These are phyloP conservation scores for Leptinotarsa undecemlineata DNA, from an alignment of 1,140 invertebrate genomes.

Conservation along the genomic window DNA sequence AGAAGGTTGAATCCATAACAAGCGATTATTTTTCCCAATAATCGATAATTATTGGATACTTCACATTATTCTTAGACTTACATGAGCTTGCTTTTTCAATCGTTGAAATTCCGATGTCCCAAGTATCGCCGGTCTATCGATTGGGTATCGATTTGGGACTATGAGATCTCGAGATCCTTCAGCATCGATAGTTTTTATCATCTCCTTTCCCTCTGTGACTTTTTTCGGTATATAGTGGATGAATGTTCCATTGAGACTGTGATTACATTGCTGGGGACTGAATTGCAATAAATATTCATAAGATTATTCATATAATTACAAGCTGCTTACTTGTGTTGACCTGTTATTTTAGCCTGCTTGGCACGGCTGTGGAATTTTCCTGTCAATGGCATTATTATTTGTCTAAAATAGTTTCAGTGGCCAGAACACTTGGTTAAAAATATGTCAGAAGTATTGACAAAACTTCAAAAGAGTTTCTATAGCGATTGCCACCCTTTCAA, in stretches of 20 bases:
- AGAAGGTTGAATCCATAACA: too few relatives aligned
- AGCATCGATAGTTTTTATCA: conserved; percentile 33
- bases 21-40: not conserved
- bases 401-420: not conserved
- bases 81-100: conserved; percentile 47
- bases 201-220: conserved; percentile 43
- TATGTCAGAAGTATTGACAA: not conserved
- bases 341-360: conserved; percentile 14
- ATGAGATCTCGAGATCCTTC: conserved; percentile 39
- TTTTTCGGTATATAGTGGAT: conserved; percentile 33
- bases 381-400: conserved; percentile 3
- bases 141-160: conserved; percentile 45
- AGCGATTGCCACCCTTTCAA: not conserved
- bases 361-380: conserved; percentile 23
- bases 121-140: conserved; percentile 46
- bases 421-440: not conserved
- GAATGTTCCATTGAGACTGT: conserved; percentile 29
- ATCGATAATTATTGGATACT: not conserved
- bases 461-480: conserved; percentile 11
- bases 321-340: conserved; percentile 13
- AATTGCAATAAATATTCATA: not conserved
- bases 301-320: not conserved
- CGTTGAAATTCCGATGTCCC: conserved; percentile 44
- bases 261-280: conserved; percentile 35
- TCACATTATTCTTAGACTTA: conserved; percentile 23